Evolutionary conservation across 2,888 invertebrate genomes (phyloP).

Genomic region (Eupithecia inturbata): DNA sequence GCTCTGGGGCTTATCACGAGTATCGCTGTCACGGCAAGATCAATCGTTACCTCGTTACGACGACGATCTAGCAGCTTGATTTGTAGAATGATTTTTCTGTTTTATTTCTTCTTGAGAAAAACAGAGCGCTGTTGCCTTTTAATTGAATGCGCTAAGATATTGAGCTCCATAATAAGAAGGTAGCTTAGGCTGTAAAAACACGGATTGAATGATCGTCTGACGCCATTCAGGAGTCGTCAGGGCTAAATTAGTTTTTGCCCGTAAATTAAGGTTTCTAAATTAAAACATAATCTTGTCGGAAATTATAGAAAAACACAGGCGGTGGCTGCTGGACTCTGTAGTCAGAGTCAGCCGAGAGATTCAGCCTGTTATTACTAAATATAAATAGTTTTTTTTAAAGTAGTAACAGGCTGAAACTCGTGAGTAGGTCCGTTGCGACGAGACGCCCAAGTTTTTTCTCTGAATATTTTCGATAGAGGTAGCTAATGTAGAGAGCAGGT

Average conservation of each 20-base stretch:
- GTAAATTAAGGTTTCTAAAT: neutral
- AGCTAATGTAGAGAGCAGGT: too few relatives aligned
- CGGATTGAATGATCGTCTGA: neutral
- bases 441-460: too few relatives aligned
- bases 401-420: too few relatives aligned
- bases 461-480: too few relatives aligned
- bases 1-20: conserved; percentile 70
- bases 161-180: neutral
- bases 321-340: too few relatives aligned
- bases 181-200: neutral
- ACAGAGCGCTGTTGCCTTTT: neutral
- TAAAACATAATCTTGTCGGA: neutral
- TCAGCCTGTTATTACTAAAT: too few relatives aligned
- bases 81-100: conserved; percentile 36
- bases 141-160: conserved; percentile 10
- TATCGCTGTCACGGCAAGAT: conserved; percentile 69
- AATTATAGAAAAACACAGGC: too few relatives aligned
- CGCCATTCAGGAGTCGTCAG: neutral
- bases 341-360: too few relatives aligned
- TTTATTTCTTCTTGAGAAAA: conserved; percentile 28
- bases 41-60: conserved; percentile 70
- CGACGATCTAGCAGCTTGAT: conserved; percentile 40
- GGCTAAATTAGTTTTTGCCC: neutral
- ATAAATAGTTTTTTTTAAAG: too few relatives aligned
- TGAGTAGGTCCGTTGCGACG: too few relatives aligned